Evolutionary conservation across 2,113 vertebrate species (phyloP).

Genomic region (Oreamnos americanus): DNA sequence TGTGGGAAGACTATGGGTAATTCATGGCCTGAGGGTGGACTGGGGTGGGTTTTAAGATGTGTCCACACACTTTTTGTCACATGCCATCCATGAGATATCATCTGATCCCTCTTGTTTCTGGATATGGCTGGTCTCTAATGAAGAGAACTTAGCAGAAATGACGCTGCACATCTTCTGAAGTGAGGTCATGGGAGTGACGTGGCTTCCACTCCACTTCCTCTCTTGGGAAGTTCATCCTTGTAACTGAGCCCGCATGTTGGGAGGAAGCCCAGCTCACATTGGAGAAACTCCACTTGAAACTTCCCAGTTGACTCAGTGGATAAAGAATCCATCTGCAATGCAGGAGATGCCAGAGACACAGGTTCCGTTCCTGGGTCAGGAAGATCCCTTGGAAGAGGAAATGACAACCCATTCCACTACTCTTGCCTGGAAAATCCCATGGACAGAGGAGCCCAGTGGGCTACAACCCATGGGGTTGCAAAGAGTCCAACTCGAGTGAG

Average conservation of each 20-base stretch:
- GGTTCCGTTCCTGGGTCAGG: neutral
- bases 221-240: neutral
- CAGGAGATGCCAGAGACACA: neutral
- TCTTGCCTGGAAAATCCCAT: neutral
- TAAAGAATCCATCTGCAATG: neutral
- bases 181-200: neutral
- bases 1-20: neutral
- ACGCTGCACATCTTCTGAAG: neutral
- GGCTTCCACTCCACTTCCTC: neutral
- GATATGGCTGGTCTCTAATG: neutral
- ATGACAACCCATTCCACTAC: neutral
- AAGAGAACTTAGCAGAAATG: neutral
- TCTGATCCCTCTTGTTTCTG: neutral
- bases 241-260: neutral
- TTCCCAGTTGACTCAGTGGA: neutral
- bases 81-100: neutral
- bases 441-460: neutral
- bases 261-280: neutral
- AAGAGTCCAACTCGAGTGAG: neutral
- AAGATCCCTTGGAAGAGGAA: neutral
- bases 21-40: neutral
- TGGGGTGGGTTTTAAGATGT: neutral
- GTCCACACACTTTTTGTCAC: neutral
- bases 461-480: neutral
- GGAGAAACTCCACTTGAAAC: neutral